Conservation (phyloP, 2,888 invertebrate genomes). For the Nemapogon koenigi region DNA sequence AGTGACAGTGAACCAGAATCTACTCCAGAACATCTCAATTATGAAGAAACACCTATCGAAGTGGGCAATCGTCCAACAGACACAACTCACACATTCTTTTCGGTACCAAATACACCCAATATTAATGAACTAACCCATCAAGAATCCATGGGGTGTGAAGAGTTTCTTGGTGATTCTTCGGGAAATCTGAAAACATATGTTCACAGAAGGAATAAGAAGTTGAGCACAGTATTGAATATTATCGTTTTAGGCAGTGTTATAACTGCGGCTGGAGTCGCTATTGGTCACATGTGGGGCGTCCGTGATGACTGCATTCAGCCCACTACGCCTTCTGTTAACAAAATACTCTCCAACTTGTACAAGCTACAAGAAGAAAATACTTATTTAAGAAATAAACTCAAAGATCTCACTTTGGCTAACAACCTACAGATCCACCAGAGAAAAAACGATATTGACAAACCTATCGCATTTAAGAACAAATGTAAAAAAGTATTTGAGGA, state of each 20-base stretch:
- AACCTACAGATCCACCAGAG: slow-evolving; percentile 29
- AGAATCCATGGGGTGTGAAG: slow-evolving; percentile 30
- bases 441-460: slow-evolving; percentile 25
- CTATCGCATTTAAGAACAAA: slow-evolving; percentile 28
- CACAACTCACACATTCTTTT: slow-evolving; percentile 27
- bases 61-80: slow-evolving; percentile 28
- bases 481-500: slow-evolving; percentile 53
- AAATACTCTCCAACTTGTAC: slow-evolving; percentile 52
- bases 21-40: slow-evolving; percentile 24
- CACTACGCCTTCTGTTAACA: slow-evolving; percentile 44
- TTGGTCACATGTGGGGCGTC: slow-evolving; percentile 59
- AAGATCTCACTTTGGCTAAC: slow-evolving; percentile 35
- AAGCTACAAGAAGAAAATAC: slow-evolving; percentile 58
- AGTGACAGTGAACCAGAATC: slow-evolving; percentile 53
- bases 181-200: slow-evolving; percentile 53
- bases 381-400: slow-evolving; percentile 43
- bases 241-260: slow-evolving; percentile 56
- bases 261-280: slow-evolving; percentile 53
- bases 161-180: slow-evolving; percentile 34
- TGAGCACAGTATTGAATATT: slow-evolving; percentile 51
- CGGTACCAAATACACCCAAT: slow-evolving; percentile 22
- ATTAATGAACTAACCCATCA: slow-evolving; percentile 24
- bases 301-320: slow-evolving; percentile 45
- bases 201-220: slow-evolving; percentile 50
- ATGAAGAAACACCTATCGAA: slow-evolving; percentile 22